Conservation (phyloP, 2,113 vertebrate genomes). For the Orycteropus afer region DNA sequence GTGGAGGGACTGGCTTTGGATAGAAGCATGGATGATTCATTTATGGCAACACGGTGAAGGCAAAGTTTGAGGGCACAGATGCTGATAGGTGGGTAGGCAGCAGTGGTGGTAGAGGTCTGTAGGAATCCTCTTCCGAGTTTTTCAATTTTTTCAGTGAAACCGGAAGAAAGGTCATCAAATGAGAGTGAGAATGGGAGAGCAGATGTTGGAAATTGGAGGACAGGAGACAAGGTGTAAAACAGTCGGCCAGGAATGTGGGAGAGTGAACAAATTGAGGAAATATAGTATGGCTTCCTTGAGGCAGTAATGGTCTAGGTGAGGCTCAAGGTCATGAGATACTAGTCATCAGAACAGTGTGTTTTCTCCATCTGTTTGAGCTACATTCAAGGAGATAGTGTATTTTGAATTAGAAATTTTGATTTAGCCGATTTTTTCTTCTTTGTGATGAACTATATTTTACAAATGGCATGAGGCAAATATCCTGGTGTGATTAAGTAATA, state of each 20-base stretch:
- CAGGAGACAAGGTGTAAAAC: not conserved
- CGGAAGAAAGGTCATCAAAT: not conserved
- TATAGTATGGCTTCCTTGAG: not conserved
- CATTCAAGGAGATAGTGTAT: not conserved
- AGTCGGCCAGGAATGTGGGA: not conserved
- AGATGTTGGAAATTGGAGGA: not conserved
- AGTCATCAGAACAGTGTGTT: not conserved
- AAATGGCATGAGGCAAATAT: slow-evolving; percentile 31
- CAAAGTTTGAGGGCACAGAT: not conserved
- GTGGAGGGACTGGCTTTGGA: not conserved
- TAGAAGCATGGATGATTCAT: not conserved
- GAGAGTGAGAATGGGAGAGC: not conserved
- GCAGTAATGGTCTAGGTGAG: not conserved
- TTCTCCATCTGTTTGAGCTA: slow-evolving; percentile 23
- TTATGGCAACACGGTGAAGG: not conserved
- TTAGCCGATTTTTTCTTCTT: slow-evolving; percentile 6
- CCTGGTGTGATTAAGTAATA: slow-evolving; percentile 1
- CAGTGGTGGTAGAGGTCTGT: not conserved
- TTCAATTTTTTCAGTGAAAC: not conserved
- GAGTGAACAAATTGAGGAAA: not conserved
- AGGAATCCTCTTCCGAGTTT: not conserved
- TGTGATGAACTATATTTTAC: slow-evolving; percentile 14
- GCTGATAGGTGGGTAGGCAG: not conserved
- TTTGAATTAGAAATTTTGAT: slow-evolving; percentile 22
- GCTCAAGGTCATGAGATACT: slow-evolving; percentile 3